Evolutionary conservation across 2,113 vertebrate genomes (phyloP), one percentile per base, ranked within the genome.

Genomic region (Lophius piscatorius): DNA sequence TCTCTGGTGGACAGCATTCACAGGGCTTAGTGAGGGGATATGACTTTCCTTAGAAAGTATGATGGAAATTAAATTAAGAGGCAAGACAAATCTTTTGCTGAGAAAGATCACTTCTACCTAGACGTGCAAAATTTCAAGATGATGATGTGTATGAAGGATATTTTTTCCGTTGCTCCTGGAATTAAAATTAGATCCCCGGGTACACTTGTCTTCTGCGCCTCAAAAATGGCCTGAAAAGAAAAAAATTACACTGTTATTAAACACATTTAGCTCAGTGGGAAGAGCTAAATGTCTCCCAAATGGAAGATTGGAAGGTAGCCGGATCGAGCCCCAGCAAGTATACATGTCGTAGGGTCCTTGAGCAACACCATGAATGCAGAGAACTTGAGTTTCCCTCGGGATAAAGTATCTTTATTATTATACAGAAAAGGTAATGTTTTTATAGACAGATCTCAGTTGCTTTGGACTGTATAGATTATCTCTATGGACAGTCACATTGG

Each of bases 121-220:
- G 17, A 34, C 6, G 24, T n/a, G 12, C 29, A 26, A 20, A 16
- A 4, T 17, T 9, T 31, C 40, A 42, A n/a, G n/a, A n/a, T n/a
- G n/a, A n/a, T n/a, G 35, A 14, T 39, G 4, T 36, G 34, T 35
- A n/a, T 55, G 79, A 93, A 94, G 92, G 92, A 94, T 94, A 94
- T 93, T 63, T 91, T 93, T 61, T 93, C 92, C 16, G 83, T 91
- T n/a, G 92, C 85, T 78, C 91, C 93, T 33, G 92, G 90, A 63
- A 93, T 78, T 34, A 81, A 39, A n/a, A 93, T 74, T 2, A 82
- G 54, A 78, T 94, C 92, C 41, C 93, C 93, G 0, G 92, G 89
- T 52, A 93, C 70, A 24, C 89, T 91, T 0, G 87, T 92, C 83
- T 92, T 94, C 84, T 93, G 93, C 39, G 90, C 81, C 5, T 90